Conservation (phyloP, 2,797 vertebrate genomes). For the Crenuchus spilurus region DNA sequence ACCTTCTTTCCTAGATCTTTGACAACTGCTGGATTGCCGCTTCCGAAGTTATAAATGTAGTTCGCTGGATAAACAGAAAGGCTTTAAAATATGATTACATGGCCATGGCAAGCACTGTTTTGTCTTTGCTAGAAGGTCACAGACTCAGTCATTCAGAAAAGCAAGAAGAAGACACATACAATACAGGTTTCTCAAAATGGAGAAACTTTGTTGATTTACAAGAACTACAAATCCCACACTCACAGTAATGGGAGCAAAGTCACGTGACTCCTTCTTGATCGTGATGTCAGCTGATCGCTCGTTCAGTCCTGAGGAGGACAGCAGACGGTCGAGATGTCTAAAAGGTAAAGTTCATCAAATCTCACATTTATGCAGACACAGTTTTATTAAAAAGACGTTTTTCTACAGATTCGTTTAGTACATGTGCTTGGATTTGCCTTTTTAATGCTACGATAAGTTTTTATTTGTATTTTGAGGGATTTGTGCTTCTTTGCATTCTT, state of each 20-base stretch:
- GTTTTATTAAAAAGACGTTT: not conserved
- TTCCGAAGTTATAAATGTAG: not conserved
- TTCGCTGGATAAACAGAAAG: not conserved
- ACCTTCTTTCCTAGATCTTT: not conserved
- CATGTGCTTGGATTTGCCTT: too few relatives aligned
- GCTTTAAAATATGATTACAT: not conserved
- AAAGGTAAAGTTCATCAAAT: not conserved
- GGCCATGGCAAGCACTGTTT: too few relatives aligned
- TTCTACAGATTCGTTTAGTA: too few relatives aligned
- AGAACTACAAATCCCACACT: slow-evolving; percentile 70
- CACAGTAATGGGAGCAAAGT: not conserved
- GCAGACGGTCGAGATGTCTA: slow-evolving; percentile 7
- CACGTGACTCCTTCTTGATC: slow-evolving; percentile 6
- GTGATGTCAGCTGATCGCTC: slow-evolving; percentile 24
- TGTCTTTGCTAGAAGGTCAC: not conserved
- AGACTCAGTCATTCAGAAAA: not conserved
- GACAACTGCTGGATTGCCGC: not conserved
- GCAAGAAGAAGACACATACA: too few relatives aligned
- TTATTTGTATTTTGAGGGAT: too few relatives aligned
- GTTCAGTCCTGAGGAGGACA: not conserved
- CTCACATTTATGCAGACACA: too few relatives aligned
- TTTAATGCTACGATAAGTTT: too few relatives aligned
- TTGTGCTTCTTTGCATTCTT: too few relatives aligned
- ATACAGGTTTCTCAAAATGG: not conserved
- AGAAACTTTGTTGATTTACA: not conserved